Conservation (phyloP, 2,797 vertebrate genomes). For the Pipistrellus pygmaeus region DNA sequence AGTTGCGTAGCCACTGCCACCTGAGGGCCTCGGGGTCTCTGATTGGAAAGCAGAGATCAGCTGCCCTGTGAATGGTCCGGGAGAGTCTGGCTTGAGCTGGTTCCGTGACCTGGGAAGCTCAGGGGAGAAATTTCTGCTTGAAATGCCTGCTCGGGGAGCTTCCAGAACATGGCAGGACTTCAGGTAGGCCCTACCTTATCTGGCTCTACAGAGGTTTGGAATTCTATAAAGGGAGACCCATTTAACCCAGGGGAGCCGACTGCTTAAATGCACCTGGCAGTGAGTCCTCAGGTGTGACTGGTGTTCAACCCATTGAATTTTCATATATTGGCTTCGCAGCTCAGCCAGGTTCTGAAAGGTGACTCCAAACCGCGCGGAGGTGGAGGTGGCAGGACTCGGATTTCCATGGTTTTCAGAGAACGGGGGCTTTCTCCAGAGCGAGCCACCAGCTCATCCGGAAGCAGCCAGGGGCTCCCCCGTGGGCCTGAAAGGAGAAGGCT, state of each 20-base stretch:
- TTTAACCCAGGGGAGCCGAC: neutral
- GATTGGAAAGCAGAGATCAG: neutral
- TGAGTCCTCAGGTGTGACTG: accelerated
- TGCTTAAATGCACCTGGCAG: neutral
- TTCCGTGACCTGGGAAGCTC: neutral
- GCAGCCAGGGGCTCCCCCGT: neutral
- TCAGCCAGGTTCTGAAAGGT: neutral
- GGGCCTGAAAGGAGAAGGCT: neutral
- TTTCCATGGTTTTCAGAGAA: neutral
- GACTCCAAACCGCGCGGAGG: neutral
- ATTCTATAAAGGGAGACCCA: neutral
- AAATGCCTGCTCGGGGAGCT: neutral
- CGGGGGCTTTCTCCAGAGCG: slow-evolving; percentile 37
- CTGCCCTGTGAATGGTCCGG: neutral
- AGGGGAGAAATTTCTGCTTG: neutral
- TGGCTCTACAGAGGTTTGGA: neutral
- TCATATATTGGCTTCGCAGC: neutral
- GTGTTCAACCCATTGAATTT: neutral
- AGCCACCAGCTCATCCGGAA: neutral
- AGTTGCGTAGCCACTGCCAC: neutral
- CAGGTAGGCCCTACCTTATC: neutral
- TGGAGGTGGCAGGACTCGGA: neutral
- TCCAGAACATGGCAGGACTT: neutral
- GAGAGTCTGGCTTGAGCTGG: neutral
- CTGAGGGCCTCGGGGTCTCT: neutral